These are phyloP conservation scores for Synanthedon andrenaeformis DNA, from an alignment of 2,888 invertebrate species.

Conservation along the genomic window DNA sequence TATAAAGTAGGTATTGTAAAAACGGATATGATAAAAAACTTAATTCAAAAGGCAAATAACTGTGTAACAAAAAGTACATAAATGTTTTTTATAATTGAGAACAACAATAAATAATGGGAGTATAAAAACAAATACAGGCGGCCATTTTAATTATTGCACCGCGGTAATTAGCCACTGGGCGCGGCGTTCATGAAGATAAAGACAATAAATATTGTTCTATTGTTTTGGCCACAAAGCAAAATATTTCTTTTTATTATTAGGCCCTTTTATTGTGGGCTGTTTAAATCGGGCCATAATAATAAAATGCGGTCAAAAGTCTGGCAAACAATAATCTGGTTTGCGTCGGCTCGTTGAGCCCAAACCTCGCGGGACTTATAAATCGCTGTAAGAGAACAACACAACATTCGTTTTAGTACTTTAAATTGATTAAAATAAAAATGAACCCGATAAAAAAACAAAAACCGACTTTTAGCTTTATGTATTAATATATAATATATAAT, in stretches of 20 bases:
- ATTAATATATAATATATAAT: too few relatives aligned
- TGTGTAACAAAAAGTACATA: too few relatives aligned
- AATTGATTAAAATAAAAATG: slow-evolving; percentile 19
- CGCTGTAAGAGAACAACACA: slow-evolving; percentile 21
- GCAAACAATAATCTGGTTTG: slow-evolving; percentile 36
- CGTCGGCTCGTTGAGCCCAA: slow-evolving; percentile 20
- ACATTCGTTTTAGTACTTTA: slow-evolving; percentile 25
- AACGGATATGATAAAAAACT: too few relatives aligned
- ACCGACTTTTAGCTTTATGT: too few relatives aligned
- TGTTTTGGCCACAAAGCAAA: slow-evolving; percentile 25
- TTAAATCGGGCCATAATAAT: slow-evolving; percentile 3
- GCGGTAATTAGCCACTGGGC: slow-evolving; percentile 3
- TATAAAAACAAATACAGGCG: not conserved
- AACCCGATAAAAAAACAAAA: too few relatives aligned
- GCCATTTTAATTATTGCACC: slow-evolving; percentile 1
- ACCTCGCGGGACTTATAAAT: slow-evolving; percentile 25
- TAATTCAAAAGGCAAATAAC: too few relatives aligned
- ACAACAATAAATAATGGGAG: not conserved
- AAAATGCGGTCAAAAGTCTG: slow-evolving; percentile 25
- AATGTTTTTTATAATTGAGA: not conserved
- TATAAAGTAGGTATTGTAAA: too few relatives aligned
- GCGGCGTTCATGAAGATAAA: slow-evolving; percentile 2
- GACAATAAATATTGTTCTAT: slow-evolving; percentile 26
- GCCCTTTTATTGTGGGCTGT: slow-evolving; percentile 29
- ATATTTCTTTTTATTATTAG: slow-evolving; percentile 34